phyloP scores from a whole-genome alignment of 1,140 invertebrate species.

The Bombus confusus region DNA sequence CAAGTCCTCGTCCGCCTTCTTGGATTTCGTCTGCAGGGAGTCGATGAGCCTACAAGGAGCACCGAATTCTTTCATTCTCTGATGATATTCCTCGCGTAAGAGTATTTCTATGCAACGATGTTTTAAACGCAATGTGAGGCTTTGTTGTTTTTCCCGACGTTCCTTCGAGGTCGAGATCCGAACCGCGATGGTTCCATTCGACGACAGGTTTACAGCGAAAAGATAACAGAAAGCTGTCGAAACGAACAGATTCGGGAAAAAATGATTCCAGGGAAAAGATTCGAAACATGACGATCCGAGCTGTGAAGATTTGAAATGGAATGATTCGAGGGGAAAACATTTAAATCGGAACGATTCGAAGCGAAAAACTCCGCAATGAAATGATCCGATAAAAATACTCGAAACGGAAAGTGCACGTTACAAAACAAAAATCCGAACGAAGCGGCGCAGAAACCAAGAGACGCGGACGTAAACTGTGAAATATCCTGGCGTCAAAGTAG shows the following conservation, averaged over 20 bases:
- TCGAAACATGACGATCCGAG: not conserved
- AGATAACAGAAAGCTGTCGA: not conserved
- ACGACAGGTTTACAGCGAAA: not conserved
- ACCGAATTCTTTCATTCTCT: slow-evolving; percentile 12
- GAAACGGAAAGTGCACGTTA: not conserved
- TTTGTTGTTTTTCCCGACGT: not conserved
- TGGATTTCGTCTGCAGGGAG: slow-evolving; percentile 83
- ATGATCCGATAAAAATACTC: not conserved
- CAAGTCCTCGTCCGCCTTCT: slow-evolving; percentile 85
- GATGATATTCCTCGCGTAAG: not conserved
- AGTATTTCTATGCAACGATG: not conserved
- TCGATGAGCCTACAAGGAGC: slow-evolving; percentile 80
- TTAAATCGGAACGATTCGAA: not conserved
- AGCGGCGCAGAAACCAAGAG: not conserved
- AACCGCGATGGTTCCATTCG: not conserved
- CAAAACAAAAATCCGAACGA: not conserved
- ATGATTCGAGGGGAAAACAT: too few species aligned
- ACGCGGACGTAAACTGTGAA: not conserved
- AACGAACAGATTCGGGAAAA: not conserved
- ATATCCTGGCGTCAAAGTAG: not conserved
- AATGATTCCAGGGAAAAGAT: not conserved
- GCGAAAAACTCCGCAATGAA: not conserved
- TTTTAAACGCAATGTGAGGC: not conserved
- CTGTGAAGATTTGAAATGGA: not conserved
- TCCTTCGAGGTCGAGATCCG: not conserved